Base-by-base conservation (phyloP, 1,140 invertebrate genomes). In the Papilio polyxenes region DNA sequence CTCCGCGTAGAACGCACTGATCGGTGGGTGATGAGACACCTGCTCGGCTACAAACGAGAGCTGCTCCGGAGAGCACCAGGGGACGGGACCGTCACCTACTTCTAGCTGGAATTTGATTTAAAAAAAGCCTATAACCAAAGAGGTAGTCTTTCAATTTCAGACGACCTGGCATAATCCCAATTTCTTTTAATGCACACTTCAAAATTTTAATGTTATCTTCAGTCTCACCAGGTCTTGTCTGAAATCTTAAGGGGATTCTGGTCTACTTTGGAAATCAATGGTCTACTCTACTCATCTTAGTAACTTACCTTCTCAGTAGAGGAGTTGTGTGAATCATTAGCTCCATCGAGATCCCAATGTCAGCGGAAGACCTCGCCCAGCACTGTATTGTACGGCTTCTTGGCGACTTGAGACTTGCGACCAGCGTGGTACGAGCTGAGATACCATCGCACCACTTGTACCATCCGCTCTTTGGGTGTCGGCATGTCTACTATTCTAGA, bases 1-100 rank as follows among this genome's bases (percentile, higher is more conserved):
- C 94, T 99, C 99, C 77, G 98, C 98, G 95, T 99, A 99, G 95
- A 99, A 99, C 17, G 98, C 99, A 87, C 98, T 99, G 86, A 99
- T 97, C 84, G 99, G 99, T 13, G 99, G 99, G 96, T 99, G 99
- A 95, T 99, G 99, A 11, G 98, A 99, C 6, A 99, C 99, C 95
- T 99, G 99, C 95, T 99, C 99, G 3, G 99, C 98, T 82, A 99
- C 96, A 94, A 99, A 99, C 10, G 97, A 96, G 6, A 99, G 95
- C 88, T 98, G 97, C 93, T 97, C 95, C 56, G 96, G 95, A 8
- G 95, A 95, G 89, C 97, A 97, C 98, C 98, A 98, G 17, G 97
- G 97, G 77, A 98, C 95, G 11, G 97, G 97, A 2, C 98, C 98
- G 88, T 98, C 97, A 31, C 93, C 92, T 7, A 97, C 96, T 85